Conservation (phyloP, 2,797 vertebrate genomes). For the Sebastiscus albofasciatus region DNA sequence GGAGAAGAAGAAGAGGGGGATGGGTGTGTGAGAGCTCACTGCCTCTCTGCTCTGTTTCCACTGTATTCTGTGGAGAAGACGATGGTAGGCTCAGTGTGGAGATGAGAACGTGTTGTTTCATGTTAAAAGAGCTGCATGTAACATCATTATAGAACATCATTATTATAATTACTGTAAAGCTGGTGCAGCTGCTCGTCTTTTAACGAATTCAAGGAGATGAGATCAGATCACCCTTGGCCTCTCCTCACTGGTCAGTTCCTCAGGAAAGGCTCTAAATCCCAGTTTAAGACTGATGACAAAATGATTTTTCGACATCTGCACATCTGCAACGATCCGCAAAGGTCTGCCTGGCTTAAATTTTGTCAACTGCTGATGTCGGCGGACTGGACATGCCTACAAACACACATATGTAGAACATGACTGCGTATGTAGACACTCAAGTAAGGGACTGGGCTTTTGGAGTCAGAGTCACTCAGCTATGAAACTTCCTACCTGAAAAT, state of each 20-base stretch:
- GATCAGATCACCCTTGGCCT: neutral
- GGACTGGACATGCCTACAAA: neutral
- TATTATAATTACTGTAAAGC: neutral
- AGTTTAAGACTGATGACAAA: neutral
- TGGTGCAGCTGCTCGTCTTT: neutral
- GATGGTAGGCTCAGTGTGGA: neutral
- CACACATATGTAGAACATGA: neutral
- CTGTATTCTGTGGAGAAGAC: conserved; percentile 16
- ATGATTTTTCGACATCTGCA: neutral
- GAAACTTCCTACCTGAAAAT: neutral
- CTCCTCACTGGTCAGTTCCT: neutral
- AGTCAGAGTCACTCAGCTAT: neutral
- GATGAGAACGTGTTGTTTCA: neutral
- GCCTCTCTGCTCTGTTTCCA: conserved; percentile 36
- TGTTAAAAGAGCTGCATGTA: neutral
- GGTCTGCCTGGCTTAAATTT: neutral
- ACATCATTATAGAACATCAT: neutral
- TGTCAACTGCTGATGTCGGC: neutral
- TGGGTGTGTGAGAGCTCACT: conserved; percentile 28
- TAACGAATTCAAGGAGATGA: neutral
- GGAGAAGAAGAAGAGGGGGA: conserved; percentile 14
- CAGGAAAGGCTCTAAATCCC: neutral
- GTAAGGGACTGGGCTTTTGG: neutral
- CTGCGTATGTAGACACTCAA: neutral
- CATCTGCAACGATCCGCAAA: neutral